Conservation (phyloP, 2,888 invertebrate species). For the Resseliella maxima region DNA sequence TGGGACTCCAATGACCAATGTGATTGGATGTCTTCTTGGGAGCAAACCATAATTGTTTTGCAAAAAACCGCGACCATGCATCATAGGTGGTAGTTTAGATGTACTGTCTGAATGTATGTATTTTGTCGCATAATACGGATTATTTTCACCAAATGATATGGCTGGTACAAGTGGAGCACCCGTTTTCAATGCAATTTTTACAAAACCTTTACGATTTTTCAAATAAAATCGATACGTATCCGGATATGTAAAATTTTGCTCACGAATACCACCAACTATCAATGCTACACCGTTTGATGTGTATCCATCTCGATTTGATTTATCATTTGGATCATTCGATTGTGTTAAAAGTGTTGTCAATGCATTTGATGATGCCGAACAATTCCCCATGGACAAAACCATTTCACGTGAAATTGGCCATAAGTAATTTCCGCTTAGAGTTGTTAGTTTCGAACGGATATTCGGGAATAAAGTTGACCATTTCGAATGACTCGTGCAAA, state of each 20-base stretch:
- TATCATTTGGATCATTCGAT: constrained; percentile 63
- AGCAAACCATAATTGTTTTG: constrained; percentile 90
- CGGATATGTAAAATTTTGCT: constrained; percentile 85
- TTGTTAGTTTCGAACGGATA: constrained; percentile 72
- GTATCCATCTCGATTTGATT: constrained; percentile 65
- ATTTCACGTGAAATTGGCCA: constrained; percentile 76
- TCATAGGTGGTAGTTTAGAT: constrained; percentile 76
- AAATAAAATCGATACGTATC: constrained; percentile 78
- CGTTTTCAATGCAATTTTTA: constrained; percentile 77
- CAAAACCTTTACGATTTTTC: constrained; percentile 83
- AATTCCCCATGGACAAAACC: constrained; percentile 69
- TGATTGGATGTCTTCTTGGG: constrained; percentile 82
- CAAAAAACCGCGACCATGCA: constrained; percentile 87
- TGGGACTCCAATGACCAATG: constrained; percentile 86
- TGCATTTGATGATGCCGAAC: constrained; percentile 75
- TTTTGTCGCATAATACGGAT: constrained; percentile 78
- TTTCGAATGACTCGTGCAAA: constrained; percentile 76
- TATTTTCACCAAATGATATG: constrained; percentile 90
- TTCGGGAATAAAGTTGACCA: constrained; percentile 72
- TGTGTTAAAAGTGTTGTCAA: constrained; percentile 73
- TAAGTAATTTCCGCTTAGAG: constrained; percentile 71
- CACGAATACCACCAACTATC: constrained; percentile 90
- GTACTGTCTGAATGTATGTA: constrained; percentile 73
- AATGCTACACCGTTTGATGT: constrained; percentile 74
- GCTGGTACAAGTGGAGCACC: constrained; percentile 87